Evolutionary conservation across 2,797 vertebrate species (phyloP), one percentile per base, ranked within the genome.

Genomic region (Telmatherina bonti): DNA sequence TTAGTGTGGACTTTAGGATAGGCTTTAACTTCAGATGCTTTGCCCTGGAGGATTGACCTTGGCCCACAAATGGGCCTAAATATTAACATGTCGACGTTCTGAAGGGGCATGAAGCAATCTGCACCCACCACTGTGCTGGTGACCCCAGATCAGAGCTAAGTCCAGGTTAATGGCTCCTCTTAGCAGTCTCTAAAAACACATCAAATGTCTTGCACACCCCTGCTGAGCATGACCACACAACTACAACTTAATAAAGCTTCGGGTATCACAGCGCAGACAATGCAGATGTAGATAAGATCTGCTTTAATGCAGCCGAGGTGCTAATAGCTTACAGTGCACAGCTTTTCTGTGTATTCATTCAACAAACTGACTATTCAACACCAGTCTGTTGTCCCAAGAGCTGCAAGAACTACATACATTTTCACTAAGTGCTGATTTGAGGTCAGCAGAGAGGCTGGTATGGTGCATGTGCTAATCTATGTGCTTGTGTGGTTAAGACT

Each of bases 181-280:
- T 72, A 38, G 51, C 47, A 13, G 58, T 66, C 43, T 74, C 73
- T 38, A 67, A 89, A 82, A 86, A 79, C 79, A 87, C 87, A 91
- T 82, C 61, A 86, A 88, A 85, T 58, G 2, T 47, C 15, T 61
- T 58, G 67, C 20, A 30, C 57, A 62, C 59, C 71, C 67, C 67
- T 68, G 76, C 84, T 76, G 72, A 81, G 86, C 72, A 70, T 74
- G 81, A 76, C 74, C 74, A 84, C 74, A 86, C 79, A 65, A 67
- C 73, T 68, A 62, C 67, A 79, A 56, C 86, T 88, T 88, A 82
- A 90, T 79, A 73, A 86, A 88, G 86, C 88, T 77, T 66, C 84
- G 79, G 69, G 89, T 79, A 81, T 87, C 81, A 79, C 81, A 76
- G 85, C 16, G 36, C 36, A 33, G 33, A 33, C 33, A 33, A 33